Base-by-base conservation (phyloP, 2,797 vertebrate species). In the Podargus strigoides region DNA sequence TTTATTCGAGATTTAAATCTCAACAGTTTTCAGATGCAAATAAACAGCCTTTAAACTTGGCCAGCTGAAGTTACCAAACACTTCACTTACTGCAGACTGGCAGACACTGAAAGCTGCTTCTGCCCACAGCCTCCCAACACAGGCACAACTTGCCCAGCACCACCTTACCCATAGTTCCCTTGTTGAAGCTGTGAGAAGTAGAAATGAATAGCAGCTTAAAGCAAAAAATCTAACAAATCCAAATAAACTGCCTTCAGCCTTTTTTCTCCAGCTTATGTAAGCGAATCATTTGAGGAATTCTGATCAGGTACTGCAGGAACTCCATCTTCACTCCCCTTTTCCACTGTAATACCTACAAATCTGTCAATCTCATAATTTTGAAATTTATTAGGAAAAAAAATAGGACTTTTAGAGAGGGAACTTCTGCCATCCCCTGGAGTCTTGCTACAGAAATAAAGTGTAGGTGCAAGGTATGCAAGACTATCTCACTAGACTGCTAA, bases 401-500 rank as follows among this genome's bases (percentile, higher is more conserved):
- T 0, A 23, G 2, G 12, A 26, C 66, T 77, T 83, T 34, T 16
- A n/a, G 32, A 46, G 28, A 66, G n/a, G 37, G 53, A 76, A 21
- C 14, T 19, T 50, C 41, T 69, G 39, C 17, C 50, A 77, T 10
- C 6, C 7, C 34, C 62, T 44, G n/a, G 49, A 85, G 50, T 30
- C 44, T 32, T 27, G 41, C 55, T 56, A 58, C 47, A 60, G 41
- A 80, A 89, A 92, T 14, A 36, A 92, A 74, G 2, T 0, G 0
- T 0, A 46, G n/a, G 28, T 24, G 19, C 9, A 37, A 6, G 1
- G 2, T 16, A 46, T 12, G 3, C 13, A 72, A 75, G 36, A 22
- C 91, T 74, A 56, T 64, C 78, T 90, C 69, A 87, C 85, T 62
- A 59, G 28, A 53, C 60, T 39, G 49, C 87, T 87, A 84, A 94